Conservation (phyloP, 1,140 invertebrate genomes). For the Radopholus similis region DNA sequence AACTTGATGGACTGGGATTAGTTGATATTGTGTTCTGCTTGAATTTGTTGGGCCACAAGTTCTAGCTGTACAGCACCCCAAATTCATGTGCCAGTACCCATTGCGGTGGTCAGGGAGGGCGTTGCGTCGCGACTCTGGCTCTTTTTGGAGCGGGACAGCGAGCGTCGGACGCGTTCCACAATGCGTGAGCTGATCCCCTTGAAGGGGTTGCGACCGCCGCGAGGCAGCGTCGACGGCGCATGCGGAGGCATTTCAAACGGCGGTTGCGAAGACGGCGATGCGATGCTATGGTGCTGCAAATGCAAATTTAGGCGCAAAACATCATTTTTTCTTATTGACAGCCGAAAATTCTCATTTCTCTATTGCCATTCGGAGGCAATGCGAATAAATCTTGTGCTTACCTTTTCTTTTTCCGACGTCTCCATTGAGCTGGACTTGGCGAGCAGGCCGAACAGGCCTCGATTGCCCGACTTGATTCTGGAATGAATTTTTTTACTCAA, state of each 20-base stretch:
- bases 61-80: no score
- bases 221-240: slow-evolving; percentile 27
- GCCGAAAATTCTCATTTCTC: neutral
- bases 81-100: neutral
- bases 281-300: neutral
- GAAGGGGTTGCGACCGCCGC: slow-evolving; percentile 58
- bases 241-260: neutral
- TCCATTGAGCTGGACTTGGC: slow-evolving; percentile 1
- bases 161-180: slow-evolving; percentile 53
- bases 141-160: slow-evolving; percentile 40
- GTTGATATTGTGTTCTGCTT: neutral
- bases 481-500: neutral
- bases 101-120: neutral
- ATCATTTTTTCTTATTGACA: neutral
- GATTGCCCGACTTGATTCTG: neutral
- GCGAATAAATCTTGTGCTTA: neutral
- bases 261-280: neutral
- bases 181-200: slow-evolving; percentile 57
- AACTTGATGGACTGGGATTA: neutral
- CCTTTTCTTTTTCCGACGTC: slow-evolving; percentile 7
- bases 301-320: neutral
- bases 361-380: neutral
- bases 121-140: slow-evolving; percentile 27
- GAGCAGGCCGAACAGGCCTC: neutral
- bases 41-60: neutral